Percentiles rank a stretch among this genome's conserved stretches.
Evolutionary conservation across 2,888 invertebrate genomes (phyloP).

Genomic region (Chalcosyrphus nemorum): DNA sequence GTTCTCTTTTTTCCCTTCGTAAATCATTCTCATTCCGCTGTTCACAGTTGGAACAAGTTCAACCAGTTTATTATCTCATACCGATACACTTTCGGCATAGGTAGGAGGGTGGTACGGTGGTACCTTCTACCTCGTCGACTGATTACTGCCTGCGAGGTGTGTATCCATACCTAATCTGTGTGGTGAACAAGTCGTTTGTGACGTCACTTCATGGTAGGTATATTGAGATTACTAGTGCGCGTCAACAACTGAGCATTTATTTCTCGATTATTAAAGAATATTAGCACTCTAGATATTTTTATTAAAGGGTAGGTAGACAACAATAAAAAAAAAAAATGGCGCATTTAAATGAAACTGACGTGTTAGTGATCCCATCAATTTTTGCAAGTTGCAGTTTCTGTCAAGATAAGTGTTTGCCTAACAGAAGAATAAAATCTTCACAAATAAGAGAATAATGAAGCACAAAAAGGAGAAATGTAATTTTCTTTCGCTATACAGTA

Average conservation of each 20-base stretch:
- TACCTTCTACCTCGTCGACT: slow-evolving; percentile 7
- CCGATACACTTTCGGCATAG: slow-evolving; percentile 67
- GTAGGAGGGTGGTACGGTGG: too few relatives aligned
- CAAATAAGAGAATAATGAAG: slow-evolving; percentile 25
- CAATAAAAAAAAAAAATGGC: slow-evolving; percentile 23
- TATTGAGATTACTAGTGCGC: slow-evolving; percentile 54
- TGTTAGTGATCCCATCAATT: neutral
- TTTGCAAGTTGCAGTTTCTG: neutral
- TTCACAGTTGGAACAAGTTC: slow-evolving; percentile 58
- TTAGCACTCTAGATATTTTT: slow-evolving; percentile 2
- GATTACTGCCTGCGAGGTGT: slow-evolving; percentile 13
- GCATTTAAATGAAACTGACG: neutral
- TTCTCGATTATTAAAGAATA: neutral
- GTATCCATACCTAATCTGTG: too few relatives aligned
- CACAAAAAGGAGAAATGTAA: slow-evolving; percentile 14
- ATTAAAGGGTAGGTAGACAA: neutral
- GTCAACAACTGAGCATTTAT: slow-evolving; percentile 5
- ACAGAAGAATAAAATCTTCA: slow-evolving; percentile 11
- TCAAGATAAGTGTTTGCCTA: neutral
- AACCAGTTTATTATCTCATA: slow-evolving; percentile 71
- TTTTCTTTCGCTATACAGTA: slow-evolving; percentile 43
- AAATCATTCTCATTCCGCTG: neutral
- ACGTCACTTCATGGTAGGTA: slow-evolving; percentile 58
- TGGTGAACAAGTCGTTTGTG: slow-evolving; percentile 28
- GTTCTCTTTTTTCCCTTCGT: slow-evolving; percentile 5